Base-by-base conservation (phyloP, 2,888 invertebrate species). In the Xiphydria camelus region DNA sequence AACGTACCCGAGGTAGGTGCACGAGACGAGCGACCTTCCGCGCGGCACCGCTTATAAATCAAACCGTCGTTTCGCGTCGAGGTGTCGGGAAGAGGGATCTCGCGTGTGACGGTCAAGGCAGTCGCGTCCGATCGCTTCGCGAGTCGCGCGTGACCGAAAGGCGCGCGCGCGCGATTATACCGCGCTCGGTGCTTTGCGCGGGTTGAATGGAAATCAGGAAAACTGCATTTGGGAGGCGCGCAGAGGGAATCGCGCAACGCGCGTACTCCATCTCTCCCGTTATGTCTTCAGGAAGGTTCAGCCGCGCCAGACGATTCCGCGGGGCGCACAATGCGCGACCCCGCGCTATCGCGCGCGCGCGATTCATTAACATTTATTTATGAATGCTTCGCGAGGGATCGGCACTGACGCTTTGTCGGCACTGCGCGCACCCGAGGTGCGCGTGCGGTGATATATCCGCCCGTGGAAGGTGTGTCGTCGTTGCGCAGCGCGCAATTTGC, bases 351-450 rank as follows among this genome's bases (percentile, higher is more conserved):
- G n/a, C n/a, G n/a, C 57, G 59, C 56, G 55, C 54, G 51, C 59
- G 53, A 58, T 63, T 65, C 60, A 69, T 68, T 68, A 64, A 65
- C 62, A 70, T 70, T 66, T 66, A 69, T 69, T 67, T 66, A 70
- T 70, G 70, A 68, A 62, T 65, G 61, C 65, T 59, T 62, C 44
- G 52, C 56, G 66, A 68, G 65, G 69, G 69, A 61, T 64, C 61
- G 69, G 70, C 70, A 57, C 55, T 51, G 41, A 29, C 12, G 29
- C 14, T 29, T 33, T 45, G 47, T 44, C 43, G 43, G 43, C 43
- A 29, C 32, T 38, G 32, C 32, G 37, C 37, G 37, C 31, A 37
- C 36, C 37, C 43, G 38, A 6, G 14, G 29, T 6, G 64, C 66
- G 65, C 59, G 68, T 68, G 65, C 61, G 63, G 63, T 68, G n/a